These are phyloP conservation scores for Nycticebus coucang DNA, from an alignment of 2,113 vertebrate species.

Conservation along the genomic window DNA sequence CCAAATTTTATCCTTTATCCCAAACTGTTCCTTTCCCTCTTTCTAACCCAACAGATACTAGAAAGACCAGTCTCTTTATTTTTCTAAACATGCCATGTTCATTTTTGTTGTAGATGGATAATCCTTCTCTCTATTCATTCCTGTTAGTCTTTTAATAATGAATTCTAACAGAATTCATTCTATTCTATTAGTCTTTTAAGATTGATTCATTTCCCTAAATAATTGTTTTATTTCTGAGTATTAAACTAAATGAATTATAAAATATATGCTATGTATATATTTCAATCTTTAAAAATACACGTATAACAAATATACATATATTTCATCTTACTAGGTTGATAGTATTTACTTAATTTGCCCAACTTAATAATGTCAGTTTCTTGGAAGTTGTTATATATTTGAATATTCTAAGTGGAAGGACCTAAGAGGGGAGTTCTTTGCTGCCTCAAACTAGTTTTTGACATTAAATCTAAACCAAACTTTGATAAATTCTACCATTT, in stretches of 20 bases:
- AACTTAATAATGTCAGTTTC: not conserved
- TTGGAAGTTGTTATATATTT: not conserved
- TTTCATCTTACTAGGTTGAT: not conserved
- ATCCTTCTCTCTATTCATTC: not conserved
- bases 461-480: not conserved
- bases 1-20: not conserved
- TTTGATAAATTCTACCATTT: not conserved
- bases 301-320: not conserved
- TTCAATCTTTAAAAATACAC: not conserved
- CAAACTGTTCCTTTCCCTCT: not conserved
- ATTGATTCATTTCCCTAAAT: not conserved
- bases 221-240: not conserved
- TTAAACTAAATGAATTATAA: conserved; percentile 15
- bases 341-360: not conserved
- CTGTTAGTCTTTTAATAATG: not conserved
- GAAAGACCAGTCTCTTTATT: not conserved
- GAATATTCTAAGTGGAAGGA: not conserved
- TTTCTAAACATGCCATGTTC: not conserved
- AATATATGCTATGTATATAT: not conserved
- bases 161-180: too few species aligned
- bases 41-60: not conserved
- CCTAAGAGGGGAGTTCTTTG: not conserved
- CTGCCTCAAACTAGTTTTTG: conserved; percentile 3
- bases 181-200: not conserved
- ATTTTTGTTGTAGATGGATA: not conserved